phyloP scores from a whole-genome alignment of 2,113 vertebrate species.

The Sylvilagus bachmani region DNA sequence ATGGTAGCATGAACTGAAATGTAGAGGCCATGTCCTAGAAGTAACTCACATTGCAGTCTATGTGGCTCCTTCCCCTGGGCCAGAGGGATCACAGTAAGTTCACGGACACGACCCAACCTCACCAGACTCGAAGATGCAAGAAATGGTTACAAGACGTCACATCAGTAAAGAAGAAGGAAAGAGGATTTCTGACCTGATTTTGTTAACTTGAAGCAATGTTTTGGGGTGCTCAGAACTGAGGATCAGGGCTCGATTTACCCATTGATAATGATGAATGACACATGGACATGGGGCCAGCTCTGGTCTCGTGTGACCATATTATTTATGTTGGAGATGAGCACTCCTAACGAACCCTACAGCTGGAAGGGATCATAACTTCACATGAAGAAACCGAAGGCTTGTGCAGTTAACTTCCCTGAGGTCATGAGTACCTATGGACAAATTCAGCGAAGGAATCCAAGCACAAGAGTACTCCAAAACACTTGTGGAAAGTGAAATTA shows the following conservation, averaged over 20 bases:
- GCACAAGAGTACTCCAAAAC: background rate
- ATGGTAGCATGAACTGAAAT: background rate
- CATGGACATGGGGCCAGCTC: background rate
- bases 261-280: background rate
- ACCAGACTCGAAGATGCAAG: background rate
- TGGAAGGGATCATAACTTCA: background rate
- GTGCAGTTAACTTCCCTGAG: background rate
- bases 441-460: slow-evolving; percentile 16
- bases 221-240: slow-evolving; percentile 40
- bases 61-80: background rate
- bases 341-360: background rate
- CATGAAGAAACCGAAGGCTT: slow-evolving; percentile 39
- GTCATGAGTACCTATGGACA: background rate
- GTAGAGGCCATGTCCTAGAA: background rate
- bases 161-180: background rate
- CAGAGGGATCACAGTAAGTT: background rate
- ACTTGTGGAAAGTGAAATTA: too few species aligned
- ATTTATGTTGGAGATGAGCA: background rate
- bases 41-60: background rate
- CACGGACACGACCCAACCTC: background rate
- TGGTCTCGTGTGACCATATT: background rate
- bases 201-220: background rate
- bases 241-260: background rate
- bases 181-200: background rate
- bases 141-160: background rate